A percentile compares a stretch with the other conserved stretches of the same genome.
Evolutionary conservation across 2,113 vertebrate species (phyloP).

Genomic region (Scortum barcoo): DNA sequence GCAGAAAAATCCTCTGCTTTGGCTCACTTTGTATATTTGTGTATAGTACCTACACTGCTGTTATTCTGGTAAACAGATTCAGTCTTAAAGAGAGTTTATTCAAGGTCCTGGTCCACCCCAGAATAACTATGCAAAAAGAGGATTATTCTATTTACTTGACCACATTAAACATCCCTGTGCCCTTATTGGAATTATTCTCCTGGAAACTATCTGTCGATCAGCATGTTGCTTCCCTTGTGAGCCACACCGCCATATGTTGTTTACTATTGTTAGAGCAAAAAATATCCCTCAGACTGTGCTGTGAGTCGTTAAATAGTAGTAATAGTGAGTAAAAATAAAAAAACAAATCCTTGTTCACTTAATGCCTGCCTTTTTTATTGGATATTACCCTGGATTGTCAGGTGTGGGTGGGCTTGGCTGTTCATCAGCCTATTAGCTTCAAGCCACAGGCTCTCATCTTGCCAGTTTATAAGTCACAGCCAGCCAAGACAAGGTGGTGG

Average conservation of each 20-base stretch:
- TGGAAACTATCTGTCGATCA: constrained; percentile 64
- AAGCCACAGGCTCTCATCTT: constrained; percentile 69
- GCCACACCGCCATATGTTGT: constrained; percentile 63
- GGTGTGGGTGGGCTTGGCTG: constrained; percentile 84
- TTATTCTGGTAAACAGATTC: constrained; percentile 51
- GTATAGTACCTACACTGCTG: constrained; percentile 33
- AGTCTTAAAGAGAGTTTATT: constrained; percentile 55
- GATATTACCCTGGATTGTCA: constrained; percentile 65
- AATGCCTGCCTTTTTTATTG: constrained; percentile 50
- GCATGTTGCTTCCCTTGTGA: constrained; percentile 48
- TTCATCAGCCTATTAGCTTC: constrained; percentile 68
- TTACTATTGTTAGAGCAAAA: constrained; percentile 63
- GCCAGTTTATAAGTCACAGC: constrained; percentile 72
- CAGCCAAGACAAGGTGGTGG: constrained; percentile 79
- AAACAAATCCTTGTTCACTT: constrained; percentile 47
- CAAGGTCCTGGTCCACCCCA: constrained; percentile 53
- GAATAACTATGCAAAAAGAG: constrained; percentile 44
- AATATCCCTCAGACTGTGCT: constrained; percentile 45
- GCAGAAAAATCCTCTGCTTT: constrained; percentile 1
- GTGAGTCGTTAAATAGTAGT: constrained; percentile 50
- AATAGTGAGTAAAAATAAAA: constrained; percentile 52
- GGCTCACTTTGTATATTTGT: constrained; percentile 37
- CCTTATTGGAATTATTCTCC: constrained; percentile 46
- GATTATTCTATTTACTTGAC: constrained; percentile 69
- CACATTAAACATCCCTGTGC: constrained; percentile 57